Evolutionary conservation across 2,888 invertebrate species (phyloP).

Genomic region (Cistogaster globosa): DNA sequence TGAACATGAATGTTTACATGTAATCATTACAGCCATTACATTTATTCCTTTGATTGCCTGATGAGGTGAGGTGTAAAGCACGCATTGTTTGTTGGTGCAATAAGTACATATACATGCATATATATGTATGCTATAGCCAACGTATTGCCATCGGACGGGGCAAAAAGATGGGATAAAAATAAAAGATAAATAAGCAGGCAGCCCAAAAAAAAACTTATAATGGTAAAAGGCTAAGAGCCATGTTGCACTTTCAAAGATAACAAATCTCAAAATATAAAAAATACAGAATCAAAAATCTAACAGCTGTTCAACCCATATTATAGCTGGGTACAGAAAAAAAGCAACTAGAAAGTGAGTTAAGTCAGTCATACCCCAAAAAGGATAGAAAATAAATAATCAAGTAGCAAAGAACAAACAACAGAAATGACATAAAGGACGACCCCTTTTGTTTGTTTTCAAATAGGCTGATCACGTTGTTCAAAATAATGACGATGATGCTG

Average conservation of each 20-base stretch:
- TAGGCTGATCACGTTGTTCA: slow-evolving; percentile 46
- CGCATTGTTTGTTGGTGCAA: slow-evolving; percentile 11
- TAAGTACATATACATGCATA: no score
- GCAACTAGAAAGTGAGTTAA: neutral
- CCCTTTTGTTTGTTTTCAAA: slow-evolving; percentile 62
- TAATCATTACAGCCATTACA: slow-evolving; percentile 9
- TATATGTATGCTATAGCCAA: neutral
- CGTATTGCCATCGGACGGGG: slow-evolving; percentile 7
- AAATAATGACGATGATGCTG: slow-evolving; percentile 34
- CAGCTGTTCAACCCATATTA: no score
- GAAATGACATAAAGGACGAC: slow-evolving; percentile 68
- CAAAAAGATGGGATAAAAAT: slow-evolving; percentile 57
- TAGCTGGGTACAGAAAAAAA: no score
- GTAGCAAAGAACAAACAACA: slow-evolving; percentile 55
- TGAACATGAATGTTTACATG: slow-evolving; percentile 60
- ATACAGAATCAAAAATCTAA: slow-evolving; percentile 19
- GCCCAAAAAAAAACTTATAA: no score
- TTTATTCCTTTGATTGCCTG: slow-evolving; percentile 18
- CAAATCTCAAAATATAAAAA: slow-evolving; percentile 36
- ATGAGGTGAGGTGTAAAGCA: slow-evolving; percentile 29
- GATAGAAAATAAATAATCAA: slow-evolving; percentile 48
- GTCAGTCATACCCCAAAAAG: slow-evolving; percentile 44
- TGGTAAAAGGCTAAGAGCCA: slow-evolving; percentile 51
- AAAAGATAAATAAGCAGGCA: slow-evolving; percentile 4
- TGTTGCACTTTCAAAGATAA: slow-evolving; percentile 35